Percentiles rank a stretch among this genome's conserved stretches.
Conservation (phyloP, 2,797 vertebrate species). For the Eremophila alpestris region DNA sequence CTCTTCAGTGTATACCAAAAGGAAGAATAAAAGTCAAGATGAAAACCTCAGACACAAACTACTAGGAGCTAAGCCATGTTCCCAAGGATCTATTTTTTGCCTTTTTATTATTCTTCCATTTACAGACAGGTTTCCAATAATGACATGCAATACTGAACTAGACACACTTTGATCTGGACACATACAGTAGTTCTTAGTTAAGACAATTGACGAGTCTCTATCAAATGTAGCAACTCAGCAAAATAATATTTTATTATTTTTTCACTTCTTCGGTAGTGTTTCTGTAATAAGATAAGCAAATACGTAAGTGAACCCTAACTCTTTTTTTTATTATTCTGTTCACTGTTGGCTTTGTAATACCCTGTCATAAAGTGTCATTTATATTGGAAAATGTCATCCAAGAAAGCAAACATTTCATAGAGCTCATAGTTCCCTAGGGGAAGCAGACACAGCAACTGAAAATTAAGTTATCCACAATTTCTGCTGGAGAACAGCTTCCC, state of each 20-base stretch:
- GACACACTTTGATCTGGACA: background rate
- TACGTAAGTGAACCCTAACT: background rate
- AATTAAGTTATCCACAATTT: background rate
- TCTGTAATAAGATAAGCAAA: background rate
- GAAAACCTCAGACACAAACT: background rate
- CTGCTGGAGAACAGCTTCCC: background rate
- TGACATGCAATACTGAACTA: background rate
- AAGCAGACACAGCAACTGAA: background rate
- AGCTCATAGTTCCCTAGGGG: background rate
- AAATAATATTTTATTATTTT: background rate
- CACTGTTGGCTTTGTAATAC: background rate
- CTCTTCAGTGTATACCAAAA: background rate
- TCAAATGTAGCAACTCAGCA: background rate
- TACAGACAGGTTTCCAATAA: background rate
- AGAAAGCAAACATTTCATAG: slow-evolving; percentile 28
- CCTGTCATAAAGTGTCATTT: background rate
- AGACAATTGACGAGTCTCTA: background rate
- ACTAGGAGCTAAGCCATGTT: background rate
- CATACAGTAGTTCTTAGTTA: background rate
- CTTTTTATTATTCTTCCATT: background rate
- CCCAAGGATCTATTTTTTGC: background rate
- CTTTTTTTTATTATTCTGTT: background rate
- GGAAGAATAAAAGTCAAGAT: background rate
- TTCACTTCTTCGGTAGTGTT: background rate
- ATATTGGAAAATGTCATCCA: slow-evolving; percentile 7